Conservation (phyloP, 2,113 vertebrate genomes). For the Scophthalmus maximus region DNA sequence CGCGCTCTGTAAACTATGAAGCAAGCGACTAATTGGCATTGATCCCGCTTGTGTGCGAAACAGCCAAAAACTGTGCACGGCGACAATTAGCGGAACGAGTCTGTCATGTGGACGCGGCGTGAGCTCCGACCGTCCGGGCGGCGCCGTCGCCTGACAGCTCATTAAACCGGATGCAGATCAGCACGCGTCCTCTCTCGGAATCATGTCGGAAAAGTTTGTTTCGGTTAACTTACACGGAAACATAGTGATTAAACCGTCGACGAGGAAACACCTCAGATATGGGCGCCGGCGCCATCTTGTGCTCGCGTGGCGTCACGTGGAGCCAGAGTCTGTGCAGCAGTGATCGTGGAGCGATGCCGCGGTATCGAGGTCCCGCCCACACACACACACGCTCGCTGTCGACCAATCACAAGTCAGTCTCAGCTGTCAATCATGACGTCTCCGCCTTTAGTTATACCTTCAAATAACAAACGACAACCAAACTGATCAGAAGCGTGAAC, state of each 20-base stretch:
- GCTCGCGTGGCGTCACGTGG: too few relatives aligned
- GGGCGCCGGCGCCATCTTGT: too few relatives aligned
- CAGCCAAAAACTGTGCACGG: background rate
- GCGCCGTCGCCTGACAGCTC: slow-evolving; percentile 7
- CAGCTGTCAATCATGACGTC: too few relatives aligned
- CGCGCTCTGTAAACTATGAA: background rate
- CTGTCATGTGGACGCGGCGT: background rate
- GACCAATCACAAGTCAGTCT: too few relatives aligned
- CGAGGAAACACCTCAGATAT: too few relatives aligned
- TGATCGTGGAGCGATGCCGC: too few relatives aligned
- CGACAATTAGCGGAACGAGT: background rate
- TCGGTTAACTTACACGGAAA: background rate
- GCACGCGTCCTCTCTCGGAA: background rate
- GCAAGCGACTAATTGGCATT: background rate
- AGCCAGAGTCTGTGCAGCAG: too few relatives aligned
- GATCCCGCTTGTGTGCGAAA: background rate
- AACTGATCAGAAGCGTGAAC: too few relatives aligned
- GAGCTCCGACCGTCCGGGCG: background rate
- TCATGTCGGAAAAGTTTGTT: background rate
- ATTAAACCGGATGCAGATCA: background rate
- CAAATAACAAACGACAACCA: too few relatives aligned
- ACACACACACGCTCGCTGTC: too few relatives aligned
- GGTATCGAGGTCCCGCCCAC: too few relatives aligned
- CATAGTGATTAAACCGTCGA: background rate
- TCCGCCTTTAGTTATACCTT: too few relatives aligned